Conservation (phyloP, 2,888 invertebrate genomes). For the Fissipunctia ypsillon region DNA sequence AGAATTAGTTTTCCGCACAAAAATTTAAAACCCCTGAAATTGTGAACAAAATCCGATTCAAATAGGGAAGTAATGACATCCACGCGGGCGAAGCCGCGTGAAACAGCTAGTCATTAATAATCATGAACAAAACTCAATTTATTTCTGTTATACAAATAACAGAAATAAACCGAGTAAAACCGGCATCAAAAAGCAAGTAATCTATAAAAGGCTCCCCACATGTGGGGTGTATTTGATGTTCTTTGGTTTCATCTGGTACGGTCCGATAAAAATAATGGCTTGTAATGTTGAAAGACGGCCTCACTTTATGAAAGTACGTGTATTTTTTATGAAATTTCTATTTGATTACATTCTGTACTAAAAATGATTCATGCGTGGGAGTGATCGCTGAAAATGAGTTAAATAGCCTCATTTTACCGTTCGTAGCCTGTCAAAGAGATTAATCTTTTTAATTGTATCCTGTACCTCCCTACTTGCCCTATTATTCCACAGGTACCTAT, state of each 20-base stretch:
- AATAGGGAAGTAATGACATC: too few species aligned
- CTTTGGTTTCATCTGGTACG: constrained; percentile 50
- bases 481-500: neutral
- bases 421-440: neutral
- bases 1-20: too few species aligned
- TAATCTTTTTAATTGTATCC: constrained; percentile 8
- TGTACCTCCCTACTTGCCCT: too few species aligned
- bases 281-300: constrained; percentile 36
- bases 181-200: constrained; percentile 29
- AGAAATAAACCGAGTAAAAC: constrained; percentile 12
- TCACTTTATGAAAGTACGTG: constrained; percentile 32
- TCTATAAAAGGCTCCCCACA: constrained; percentile 21
- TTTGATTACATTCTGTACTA: constrained; percentile 33
- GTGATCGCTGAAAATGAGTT: constrained; percentile 4
- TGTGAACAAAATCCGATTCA: too few species aligned
- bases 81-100: too few species aligned
- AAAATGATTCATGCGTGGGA: constrained; percentile 4
- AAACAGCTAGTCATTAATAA: too few species aligned
- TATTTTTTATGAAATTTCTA: constrained; percentile 36
- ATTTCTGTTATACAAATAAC: too few species aligned
- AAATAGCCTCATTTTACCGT: neutral
- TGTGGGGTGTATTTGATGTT: constrained; percentile 42
- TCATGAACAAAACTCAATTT: neutral
- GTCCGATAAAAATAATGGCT: constrained; percentile 54
- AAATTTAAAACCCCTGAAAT: too few species aligned